phyloP scores from a whole-genome alignment of 37 sponge, comb jelly and placozoan species.

The Theonella swinhoei region DNA sequence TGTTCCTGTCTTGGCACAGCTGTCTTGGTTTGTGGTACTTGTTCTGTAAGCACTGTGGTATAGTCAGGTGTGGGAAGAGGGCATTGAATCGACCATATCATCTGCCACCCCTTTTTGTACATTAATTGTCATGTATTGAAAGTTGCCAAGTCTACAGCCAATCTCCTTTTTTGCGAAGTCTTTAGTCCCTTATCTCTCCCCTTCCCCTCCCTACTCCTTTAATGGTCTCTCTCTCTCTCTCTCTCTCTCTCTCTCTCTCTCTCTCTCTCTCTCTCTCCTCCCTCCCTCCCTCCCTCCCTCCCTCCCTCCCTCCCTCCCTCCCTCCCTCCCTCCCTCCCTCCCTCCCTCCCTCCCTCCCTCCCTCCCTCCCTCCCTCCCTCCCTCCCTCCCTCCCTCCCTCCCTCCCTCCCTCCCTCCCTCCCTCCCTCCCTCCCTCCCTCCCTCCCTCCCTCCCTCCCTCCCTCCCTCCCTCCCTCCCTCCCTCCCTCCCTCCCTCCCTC shows the following conservation, averaged over 20 bases:
- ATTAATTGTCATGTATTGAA: background rate
- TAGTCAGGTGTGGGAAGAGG: background rate
- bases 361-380: background rate
- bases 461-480: constrained; percentile 15
- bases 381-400: constrained; percentile 17
- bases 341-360: constrained; percentile 13
- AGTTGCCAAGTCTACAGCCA: background rate
- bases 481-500: background rate
- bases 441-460: background rate
- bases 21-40: background rate
- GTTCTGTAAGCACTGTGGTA: background rate
- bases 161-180: background rate
- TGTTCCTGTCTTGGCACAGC: background rate
- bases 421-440: background rate
- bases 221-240: background rate
- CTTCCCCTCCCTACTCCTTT: too few species aligned
- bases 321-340: too few species aligned
- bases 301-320: constrained; percentile 45
- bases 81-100: background rate
- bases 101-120: background rate
- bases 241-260: constrained; percentile 27
- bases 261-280: constrained; percentile 35
- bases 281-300: constrained; percentile 25
- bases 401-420: background rate
- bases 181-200: background rate